Evolutionary conservation across 2,797 vertebrate species (phyloP).

Genomic region (Microchirus variegatus): DNA sequence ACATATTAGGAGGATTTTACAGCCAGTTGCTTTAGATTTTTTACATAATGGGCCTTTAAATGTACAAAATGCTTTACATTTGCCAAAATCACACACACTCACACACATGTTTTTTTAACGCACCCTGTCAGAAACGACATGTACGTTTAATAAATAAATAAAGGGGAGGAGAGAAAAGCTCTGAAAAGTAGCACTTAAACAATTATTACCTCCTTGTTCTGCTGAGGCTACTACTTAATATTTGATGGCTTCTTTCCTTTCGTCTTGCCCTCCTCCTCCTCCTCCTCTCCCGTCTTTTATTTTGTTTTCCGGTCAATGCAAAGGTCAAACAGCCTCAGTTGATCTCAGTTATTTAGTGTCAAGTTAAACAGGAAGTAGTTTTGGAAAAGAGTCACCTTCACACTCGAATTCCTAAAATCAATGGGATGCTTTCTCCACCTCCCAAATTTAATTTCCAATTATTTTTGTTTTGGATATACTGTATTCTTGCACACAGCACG

Average conservation of each 20-base stretch:
- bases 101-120: not conserved
- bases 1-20: too few relatives aligned
- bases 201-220: conserved; percentile 81
- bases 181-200: conserved; percentile 83
- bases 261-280: conserved; percentile 44
- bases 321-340: conserved; percentile 46
- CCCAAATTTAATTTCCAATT: too few relatives aligned
- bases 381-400: conserved; percentile 22
- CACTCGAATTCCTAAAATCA: conserved; percentile 3
- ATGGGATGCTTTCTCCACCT: not conserved
- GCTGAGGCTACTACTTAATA: conserved; percentile 84
- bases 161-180: conserved; percentile 51
- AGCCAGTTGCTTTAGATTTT: too few relatives aligned
- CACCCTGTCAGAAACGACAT: conserved; percentile 5
- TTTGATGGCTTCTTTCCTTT: conserved; percentile 78
- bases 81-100: not conserved
- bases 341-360: conserved; percentile 58
- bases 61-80: not conserved
- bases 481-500: too few relatives aligned
- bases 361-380: conserved; percentile 9
- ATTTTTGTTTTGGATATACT: too few relatives aligned
- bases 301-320: conserved; percentile 45
- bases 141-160: conserved; percentile 79
- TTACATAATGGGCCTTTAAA: too few relatives aligned
- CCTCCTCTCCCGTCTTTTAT: conserved; percentile 26